A percentile compares a stretch with the other conserved stretches of the same genome.
Conservation (phyloP, 1,140 invertebrate genomes). For the Drosophila seguyi region DNA sequence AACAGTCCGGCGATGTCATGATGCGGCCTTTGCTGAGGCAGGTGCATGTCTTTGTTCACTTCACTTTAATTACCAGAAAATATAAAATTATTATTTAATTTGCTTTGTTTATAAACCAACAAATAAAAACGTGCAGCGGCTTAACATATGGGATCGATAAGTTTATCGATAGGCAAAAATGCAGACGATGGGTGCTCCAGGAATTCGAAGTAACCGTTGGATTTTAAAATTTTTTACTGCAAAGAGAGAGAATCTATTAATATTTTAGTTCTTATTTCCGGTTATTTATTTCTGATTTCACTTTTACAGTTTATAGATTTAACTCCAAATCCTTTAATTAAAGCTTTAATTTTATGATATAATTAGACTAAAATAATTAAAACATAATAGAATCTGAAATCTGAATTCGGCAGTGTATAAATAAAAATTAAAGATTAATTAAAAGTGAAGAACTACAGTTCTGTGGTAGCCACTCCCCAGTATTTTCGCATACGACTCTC, state of each 20-base stretch:
- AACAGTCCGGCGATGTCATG: constrained; percentile 89
- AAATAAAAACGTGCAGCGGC: constrained; percentile 19
- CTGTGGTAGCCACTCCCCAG: constrained; percentile 94
- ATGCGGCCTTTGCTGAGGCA: constrained; percentile 61
- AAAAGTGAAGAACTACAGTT: constrained; percentile 85
- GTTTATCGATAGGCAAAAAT: constrained; percentile 1
- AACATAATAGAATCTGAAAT: background rate
- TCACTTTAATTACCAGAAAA: background rate
- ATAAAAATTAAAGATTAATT: background rate
- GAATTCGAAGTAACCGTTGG: too few species aligned
- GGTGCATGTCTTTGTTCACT: constrained; percentile 30
- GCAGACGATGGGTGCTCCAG: too few species aligned
- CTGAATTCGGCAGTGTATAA: too few species aligned
- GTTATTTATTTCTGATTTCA: background rate
- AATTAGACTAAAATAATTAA: background rate
- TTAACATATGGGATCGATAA: constrained; percentile 8
- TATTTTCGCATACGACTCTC: constrained; percentile 94
- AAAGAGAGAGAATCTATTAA: too few species aligned
- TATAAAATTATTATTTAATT: background rate
- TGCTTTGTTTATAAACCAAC: background rate
- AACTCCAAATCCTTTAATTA: background rate
- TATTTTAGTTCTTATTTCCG: too few species aligned
- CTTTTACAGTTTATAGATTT: background rate
- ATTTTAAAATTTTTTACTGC: background rate
- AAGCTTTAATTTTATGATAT: background rate